phyloP scores from a whole-genome alignment of 1,140 invertebrate genomes.

The Caligus rogercresseyi region DNA sequence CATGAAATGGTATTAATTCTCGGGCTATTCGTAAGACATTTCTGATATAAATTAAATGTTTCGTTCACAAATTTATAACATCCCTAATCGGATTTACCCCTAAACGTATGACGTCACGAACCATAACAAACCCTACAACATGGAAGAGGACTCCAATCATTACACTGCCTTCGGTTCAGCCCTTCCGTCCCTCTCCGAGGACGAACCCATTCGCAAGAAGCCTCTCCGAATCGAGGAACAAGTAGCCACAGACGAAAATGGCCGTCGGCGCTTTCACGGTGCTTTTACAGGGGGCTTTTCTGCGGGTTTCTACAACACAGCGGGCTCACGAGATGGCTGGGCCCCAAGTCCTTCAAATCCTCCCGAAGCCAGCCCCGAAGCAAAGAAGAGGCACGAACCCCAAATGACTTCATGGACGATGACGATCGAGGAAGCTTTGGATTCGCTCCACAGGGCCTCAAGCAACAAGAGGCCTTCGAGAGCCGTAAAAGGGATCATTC shows the following conservation, averaged over 20 bases:
- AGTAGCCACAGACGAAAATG: conserved; percentile 70
- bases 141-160: no score
- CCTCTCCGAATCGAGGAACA: conserved; percentile 70
- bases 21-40: no score
- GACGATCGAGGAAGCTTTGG: conserved; percentile 90
- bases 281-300: conserved; percentile 98
- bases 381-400: conserved; percentile 34
- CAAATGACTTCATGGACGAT: conserved; percentile 96
- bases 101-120: no score
- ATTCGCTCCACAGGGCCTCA: conserved; percentile 68
- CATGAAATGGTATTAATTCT: no score
- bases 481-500: neutral
- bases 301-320: conserved; percentile 91
- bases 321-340: conserved; percentile 90
- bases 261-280: conserved; percentile 83
- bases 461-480: conserved; percentile 37
- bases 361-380: conserved; percentile 49
- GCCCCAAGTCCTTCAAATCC: conserved; percentile 78
- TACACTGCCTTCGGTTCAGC: neutral
- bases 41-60: no score
- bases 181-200: neutral
- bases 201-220: conserved; percentile 41
- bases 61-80: no score
- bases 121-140: no score
- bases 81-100: no score